phyloP scores from a whole-genome alignment of 2,113 vertebrate species.

The Elaphurus davidianus region DNA sequence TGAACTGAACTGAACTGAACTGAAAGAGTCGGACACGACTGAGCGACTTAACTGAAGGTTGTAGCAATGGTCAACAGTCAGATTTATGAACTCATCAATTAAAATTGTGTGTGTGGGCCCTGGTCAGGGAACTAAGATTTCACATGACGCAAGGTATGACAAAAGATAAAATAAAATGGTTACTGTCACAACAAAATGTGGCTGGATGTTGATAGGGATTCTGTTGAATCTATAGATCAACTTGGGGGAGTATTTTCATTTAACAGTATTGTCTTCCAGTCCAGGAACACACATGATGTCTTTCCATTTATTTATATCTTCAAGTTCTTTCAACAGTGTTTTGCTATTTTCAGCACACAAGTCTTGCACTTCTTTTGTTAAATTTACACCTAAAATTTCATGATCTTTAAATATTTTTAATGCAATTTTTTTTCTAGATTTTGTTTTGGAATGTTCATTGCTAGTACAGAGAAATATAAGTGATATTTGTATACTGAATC shows the following conservation, averaged over 20 bases:
- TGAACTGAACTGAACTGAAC: no score
- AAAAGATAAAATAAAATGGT: not conserved
- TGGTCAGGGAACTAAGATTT: not conserved
- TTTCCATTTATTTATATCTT: not conserved
- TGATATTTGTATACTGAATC: not conserved
- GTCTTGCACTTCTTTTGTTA: not conserved
- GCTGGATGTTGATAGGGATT: not conserved
- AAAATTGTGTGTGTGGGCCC: not conserved
- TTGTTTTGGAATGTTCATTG: not conserved
- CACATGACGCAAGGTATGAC: not conserved
- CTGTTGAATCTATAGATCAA: not conserved
- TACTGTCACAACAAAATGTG: not conserved
- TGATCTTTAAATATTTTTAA: not conserved
- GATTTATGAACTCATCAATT: not conserved
- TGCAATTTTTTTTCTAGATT: not conserved
- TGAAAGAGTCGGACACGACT: no score
- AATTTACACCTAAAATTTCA: not conserved
- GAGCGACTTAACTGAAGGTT: not conserved
- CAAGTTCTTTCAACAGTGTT: not conserved
- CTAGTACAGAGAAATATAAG: not conserved
- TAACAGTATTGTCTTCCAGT: not conserved
- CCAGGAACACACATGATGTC: not conserved
- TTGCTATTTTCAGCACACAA: not conserved
- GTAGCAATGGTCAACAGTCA: not conserved
- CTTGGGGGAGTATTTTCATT: not conserved